These are phyloP conservation scores for Diloba caeruleocephala DNA, from an alignment of 2,888 invertebrate genomes.

Conservation along the genomic window DNA sequence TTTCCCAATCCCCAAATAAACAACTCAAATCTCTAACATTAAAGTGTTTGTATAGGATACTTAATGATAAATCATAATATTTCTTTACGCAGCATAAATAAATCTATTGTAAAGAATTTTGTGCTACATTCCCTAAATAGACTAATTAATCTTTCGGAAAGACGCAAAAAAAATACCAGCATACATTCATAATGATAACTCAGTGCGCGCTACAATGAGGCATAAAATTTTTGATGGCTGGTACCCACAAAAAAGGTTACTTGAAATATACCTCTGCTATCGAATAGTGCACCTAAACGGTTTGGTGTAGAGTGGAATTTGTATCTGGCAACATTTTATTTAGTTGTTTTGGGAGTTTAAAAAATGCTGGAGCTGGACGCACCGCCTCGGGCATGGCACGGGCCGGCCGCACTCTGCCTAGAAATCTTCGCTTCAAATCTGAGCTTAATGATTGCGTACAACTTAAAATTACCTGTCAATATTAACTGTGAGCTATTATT, in stretches of 20 bases:
- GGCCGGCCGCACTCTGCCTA: conserved; percentile 71
- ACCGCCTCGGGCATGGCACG: conserved; percentile 77
- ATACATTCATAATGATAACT: conserved; percentile 59
- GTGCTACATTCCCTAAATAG: conserved; percentile 51
- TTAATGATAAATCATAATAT: too few relatives aligned
- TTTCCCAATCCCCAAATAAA: too few relatives aligned
- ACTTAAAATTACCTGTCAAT: conserved; percentile 71
- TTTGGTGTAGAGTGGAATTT: conserved; percentile 46
- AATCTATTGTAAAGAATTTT: conserved; percentile 32
- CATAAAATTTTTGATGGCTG: conserved; percentile 63
- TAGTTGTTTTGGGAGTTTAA: conserved; percentile 53
- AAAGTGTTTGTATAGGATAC: too few relatives aligned
- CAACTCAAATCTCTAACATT: too few relatives aligned
- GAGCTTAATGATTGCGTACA: conserved; percentile 68
- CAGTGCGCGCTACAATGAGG: conserved; percentile 64
- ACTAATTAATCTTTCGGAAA: conserved; percentile 56
- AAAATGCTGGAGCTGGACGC: conserved; percentile 56
- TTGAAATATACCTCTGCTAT: conserved; percentile 50
- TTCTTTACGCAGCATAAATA: conserved; percentile 33
- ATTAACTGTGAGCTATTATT: conserved; percentile 63
- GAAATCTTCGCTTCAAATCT: conserved; percentile 69
- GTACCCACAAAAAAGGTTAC: conserved; percentile 56
- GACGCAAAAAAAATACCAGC: conserved; percentile 53
- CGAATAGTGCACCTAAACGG: conserved; percentile 47
- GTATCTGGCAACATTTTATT: conserved; percentile 18